phyloP scores from a whole-genome alignment of 2,797 vertebrate genomes.

The Urocyon cinereoargenteus region DNA sequence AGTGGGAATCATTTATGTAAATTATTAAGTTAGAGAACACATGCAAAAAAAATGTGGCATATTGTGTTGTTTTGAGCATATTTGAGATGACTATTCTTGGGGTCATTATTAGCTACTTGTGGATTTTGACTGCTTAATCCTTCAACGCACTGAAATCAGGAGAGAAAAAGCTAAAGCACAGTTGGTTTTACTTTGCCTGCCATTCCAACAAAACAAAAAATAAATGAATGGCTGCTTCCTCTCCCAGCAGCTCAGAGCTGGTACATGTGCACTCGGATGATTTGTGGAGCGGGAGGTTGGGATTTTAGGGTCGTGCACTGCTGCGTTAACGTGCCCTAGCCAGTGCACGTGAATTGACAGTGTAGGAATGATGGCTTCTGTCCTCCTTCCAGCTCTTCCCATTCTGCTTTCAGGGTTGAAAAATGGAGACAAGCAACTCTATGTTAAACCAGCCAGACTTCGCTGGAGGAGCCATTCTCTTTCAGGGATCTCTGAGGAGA shows the following conservation, averaged over 20 bases:
- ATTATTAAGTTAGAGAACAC: neutral
- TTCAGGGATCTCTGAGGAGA: constrained; percentile 44
- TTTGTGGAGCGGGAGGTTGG: neutral
- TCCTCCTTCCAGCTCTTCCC: neutral
- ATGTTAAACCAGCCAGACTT: neutral
- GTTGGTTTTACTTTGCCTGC: neutral
- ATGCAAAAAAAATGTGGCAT: neutral
- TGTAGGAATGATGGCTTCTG: neutral
- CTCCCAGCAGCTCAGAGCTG: neutral
- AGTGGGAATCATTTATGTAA: neutral
- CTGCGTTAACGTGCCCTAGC: neutral
- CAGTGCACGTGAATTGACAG: neutral
- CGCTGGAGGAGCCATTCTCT: constrained; percentile 20
- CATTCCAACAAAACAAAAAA: neutral
- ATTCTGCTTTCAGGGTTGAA: neutral
- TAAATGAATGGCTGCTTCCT: neutral
- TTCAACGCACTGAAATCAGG: constrained; percentile 18
- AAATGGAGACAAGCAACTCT: neutral
- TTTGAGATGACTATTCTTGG: neutral
- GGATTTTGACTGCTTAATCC: constrained; percentile 5
- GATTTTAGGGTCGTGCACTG: neutral
- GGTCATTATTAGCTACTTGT: neutral
- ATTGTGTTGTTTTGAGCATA: constrained; percentile 56
- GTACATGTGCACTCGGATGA: neutral
- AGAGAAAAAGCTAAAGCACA: constrained; percentile 17